A percentile compares a stretch with the other conserved stretches of the same genome.
These are phyloP conservation scores for Apeira syringaria DNA, from an alignment of 2,888 invertebrate species.

Conservation along the genomic window DNA sequence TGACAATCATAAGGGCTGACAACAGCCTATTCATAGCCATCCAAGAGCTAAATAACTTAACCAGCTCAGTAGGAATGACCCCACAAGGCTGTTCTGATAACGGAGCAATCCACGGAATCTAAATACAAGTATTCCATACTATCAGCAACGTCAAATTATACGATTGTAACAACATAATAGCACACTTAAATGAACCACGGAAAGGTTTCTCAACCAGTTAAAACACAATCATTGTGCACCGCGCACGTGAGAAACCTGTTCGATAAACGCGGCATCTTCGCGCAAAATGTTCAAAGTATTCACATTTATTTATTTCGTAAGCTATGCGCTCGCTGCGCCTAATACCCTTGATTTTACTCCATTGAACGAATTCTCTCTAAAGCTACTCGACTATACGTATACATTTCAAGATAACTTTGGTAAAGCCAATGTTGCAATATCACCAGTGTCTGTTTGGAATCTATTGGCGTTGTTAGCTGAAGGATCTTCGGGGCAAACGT, in stretches of 20 bases:
- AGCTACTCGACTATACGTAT: conserved; percentile 64
- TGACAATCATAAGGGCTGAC: conserved; percentile 16
- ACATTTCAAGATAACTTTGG: conserved; percentile 66
- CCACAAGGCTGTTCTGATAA: conserved; percentile 11
- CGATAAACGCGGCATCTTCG: conserved; percentile 40
- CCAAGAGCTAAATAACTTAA: conserved; percentile 1
- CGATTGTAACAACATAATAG: conserved; percentile 22
- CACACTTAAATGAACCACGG: conserved; percentile 31
- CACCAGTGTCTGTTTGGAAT: conserved; percentile 73
- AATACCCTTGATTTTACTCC: conserved; percentile 50
- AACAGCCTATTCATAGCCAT: conserved; percentile 1
- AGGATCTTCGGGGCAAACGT: conserved; percentile 70
- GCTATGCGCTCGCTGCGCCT: conserved; percentile 46
- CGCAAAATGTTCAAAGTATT: conserved; percentile 56
- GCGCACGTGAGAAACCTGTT: conserved; percentile 53
- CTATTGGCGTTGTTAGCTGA: conserved; percentile 69
- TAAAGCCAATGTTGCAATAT: conserved; percentile 60
- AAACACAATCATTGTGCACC: conserved; percentile 56
- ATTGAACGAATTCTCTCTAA: conserved; percentile 64
- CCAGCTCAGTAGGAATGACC: conserved; percentile 8
- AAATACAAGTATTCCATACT: conserved; percentile 15
- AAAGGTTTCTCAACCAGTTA: conserved; percentile 61
- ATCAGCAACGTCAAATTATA: conserved; percentile 8
- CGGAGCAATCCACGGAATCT: conserved; percentile 16
- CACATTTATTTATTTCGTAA: conserved; percentile 45